Percentiles rank a stretch among this genome's conserved stretches.
phyloP scores from a whole-genome alignment of 53 echinoderm and acorn worm genomes.

The Arbacia lixula region DNA sequence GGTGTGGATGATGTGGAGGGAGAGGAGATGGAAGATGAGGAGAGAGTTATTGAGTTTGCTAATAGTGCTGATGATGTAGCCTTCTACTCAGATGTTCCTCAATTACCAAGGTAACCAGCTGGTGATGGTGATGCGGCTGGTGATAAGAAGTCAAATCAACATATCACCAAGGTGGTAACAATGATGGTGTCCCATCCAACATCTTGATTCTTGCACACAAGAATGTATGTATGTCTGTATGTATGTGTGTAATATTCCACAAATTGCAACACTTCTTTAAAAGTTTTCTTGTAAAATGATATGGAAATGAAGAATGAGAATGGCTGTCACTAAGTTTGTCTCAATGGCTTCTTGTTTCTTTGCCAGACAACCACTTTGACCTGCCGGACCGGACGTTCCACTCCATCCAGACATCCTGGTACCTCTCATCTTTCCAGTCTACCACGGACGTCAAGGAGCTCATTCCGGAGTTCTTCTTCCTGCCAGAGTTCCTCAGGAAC shows the following conservation, averaged over 20 bases:
- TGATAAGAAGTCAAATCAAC: too few relatives aligned
- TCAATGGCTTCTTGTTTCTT: too few relatives aligned
- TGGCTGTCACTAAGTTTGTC: too few relatives aligned
- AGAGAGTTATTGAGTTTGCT: neutral
- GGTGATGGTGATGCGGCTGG: neutral
- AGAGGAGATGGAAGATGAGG: neutral
- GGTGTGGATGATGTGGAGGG: neutral
- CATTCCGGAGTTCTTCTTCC: conserved; percentile 99
- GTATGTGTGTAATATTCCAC: too few relatives aligned
- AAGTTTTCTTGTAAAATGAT: too few relatives aligned
- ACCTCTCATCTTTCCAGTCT: conserved; percentile 89
- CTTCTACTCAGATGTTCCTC: conserved; percentile 86
- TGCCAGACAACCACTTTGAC: conserved; percentile 96
- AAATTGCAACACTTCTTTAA: too few relatives aligned
- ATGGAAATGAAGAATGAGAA: too few relatives aligned
- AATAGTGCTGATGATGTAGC: neutral
- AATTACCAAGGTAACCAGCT: conserved; percentile 73
- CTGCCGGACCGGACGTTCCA: conserved; percentile 97
- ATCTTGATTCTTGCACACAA: too few relatives aligned
- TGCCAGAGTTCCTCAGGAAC: conserved; percentile 92
- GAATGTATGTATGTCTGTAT: too few relatives aligned
- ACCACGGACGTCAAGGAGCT: conserved; percentile 98
- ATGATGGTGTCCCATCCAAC: too few relatives aligned
- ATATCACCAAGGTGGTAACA: too few relatives aligned
- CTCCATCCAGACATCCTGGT: conserved; percentile 89